phyloP scores from a whole-genome alignment of 2,113 vertebrate species.

The Boulengeromyrus knoepffleri region DNA sequence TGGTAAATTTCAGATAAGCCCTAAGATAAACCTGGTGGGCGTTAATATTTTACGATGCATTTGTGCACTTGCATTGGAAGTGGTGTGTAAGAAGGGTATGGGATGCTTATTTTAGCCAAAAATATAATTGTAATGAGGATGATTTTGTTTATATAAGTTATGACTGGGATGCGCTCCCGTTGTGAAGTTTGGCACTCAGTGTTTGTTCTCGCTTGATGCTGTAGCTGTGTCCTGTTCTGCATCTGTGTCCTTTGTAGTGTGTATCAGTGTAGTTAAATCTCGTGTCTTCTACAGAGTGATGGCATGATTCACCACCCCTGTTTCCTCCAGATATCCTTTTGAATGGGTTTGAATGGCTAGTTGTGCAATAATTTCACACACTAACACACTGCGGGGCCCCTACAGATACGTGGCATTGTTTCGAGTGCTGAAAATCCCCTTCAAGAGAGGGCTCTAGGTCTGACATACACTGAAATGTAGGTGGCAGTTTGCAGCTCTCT shows the following conservation, averaged over 20 bases:
- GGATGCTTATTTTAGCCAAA: not conserved
- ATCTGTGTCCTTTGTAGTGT: not conserved
- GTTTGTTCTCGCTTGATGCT: not conserved
- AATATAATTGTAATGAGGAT: not conserved
- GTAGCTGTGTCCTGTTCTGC: not conserved
- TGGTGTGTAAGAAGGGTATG: not conserved
- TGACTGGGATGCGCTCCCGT: not conserved
- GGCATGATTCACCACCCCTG: conserved; percentile 13
- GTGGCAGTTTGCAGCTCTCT: not conserved
- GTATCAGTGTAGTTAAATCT: not conserved
- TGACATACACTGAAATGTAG: not conserved
- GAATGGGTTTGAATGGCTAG: conserved; percentile 6
- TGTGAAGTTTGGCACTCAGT: not conserved
- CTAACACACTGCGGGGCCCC: not conserved
- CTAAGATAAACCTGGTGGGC: not conserved
- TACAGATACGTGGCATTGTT: not conserved
- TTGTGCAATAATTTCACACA: conserved; percentile 10
- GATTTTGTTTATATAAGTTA: not conserved
- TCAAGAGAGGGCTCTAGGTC: not conserved
- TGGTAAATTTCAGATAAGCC: not conserved
- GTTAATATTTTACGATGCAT: not conserved
- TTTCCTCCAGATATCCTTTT: not conserved
- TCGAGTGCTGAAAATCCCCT: not conserved
- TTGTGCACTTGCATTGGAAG: conserved; percentile 3
- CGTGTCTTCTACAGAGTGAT: not conserved